Conservation (phyloP, 2,113 vertebrate species). For the Lichenostomus cassidix region DNA sequence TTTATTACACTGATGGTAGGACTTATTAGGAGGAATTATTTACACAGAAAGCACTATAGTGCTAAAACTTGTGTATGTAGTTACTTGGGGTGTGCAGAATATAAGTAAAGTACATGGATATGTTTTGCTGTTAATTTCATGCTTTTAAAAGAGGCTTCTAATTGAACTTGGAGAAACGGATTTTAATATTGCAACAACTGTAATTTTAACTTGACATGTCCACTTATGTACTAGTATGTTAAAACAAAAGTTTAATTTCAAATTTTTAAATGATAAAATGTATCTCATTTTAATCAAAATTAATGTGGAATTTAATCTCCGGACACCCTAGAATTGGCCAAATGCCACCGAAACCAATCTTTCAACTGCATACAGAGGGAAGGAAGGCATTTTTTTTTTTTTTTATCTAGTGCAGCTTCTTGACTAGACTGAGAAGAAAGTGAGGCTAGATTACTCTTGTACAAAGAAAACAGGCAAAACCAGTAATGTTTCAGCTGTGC, state of each 20-base stretch:
- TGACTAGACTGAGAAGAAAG: background rate
- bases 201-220: background rate
- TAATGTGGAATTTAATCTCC: background rate
- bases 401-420: background rate
- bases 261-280: no score
- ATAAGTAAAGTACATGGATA: background rate
- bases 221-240: background rate
- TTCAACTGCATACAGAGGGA: background rate
- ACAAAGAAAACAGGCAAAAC: background rate
- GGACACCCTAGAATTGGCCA: background rate
- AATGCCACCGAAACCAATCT: background rate
- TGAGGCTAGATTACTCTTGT: background rate
- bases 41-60: background rate
- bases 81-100: background rate
- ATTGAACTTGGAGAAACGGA: background rate
- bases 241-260: background rate
- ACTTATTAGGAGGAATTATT: background rate
- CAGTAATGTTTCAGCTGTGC: background rate
- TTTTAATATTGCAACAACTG: background rate
- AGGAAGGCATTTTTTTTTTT: background rate
- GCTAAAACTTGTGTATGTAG: background rate
- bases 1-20: background rate
- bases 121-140: background rate
- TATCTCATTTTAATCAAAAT: background rate
- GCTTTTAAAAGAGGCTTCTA: background rate